Base-by-base conservation (phyloP, 1,140 invertebrate genomes). In the Penaeus vannamei region DNA sequence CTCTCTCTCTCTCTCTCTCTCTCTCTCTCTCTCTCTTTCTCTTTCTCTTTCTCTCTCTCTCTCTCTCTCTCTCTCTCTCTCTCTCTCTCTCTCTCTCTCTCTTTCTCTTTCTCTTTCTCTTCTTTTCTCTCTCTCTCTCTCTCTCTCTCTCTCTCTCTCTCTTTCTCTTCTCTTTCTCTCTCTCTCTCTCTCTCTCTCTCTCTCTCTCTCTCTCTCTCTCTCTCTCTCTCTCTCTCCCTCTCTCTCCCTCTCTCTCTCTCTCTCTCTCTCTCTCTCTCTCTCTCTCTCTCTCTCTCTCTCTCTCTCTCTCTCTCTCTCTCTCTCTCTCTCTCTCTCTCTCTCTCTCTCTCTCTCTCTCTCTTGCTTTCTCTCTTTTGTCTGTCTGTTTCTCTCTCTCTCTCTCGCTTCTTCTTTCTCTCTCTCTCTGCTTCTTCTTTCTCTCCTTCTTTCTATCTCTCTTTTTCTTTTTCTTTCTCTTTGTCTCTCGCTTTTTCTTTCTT, bases 171-270 rank as follows among this genome's bases (percentile, higher is more conserved):
- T 81, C 79, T 53, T 36, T 81, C 79, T 81, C 79, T 81, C 79
- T 81, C 79, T 81, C 79, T 53, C 79, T 81, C 79, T 81, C 79
- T 81, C 79, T 81, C 79, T 81, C 79, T 53, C 79, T 81, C 79
- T 81, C 79, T 81, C 79, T 81, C 79, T 81, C 79, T 53, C 79
- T 81, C 79, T 53, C 46, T 81, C 79, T 81, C 79, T 81, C 79
- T 26, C 79, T 81, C 79, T 81, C 79, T 53, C 79, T 53, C 79
- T 81, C 36, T 53, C 79, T 53, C 79, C 46, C 79, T 81, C 79
- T 81, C 79, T 81, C 79, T 81, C 79, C 42, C 79, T 81, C 79
- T 81, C 79, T 81, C 79, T 81, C 79, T 42, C 76, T 79, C 76
- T 79, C 76, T 79, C 76, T 32, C 76, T 79, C 76, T 79, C 76